phyloP scores from a whole-genome alignment of 1,140 invertebrate species.

The Scaptodrosophila lebanonensis region DNA sequence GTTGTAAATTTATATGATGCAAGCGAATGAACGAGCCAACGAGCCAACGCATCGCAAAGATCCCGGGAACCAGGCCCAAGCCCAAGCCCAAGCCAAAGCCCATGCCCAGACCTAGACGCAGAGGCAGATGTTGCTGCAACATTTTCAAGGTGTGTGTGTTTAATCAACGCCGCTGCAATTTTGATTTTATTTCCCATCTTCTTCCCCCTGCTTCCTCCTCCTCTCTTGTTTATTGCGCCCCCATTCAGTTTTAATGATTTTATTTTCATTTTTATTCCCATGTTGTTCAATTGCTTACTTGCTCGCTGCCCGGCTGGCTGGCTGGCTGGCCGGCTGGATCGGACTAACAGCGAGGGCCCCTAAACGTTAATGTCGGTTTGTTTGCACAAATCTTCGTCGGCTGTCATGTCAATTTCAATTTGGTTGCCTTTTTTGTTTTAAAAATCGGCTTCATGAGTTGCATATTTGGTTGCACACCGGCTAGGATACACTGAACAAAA shows the following conservation, averaged over 20 bases:
- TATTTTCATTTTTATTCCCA: not conserved
- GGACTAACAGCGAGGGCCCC: too few relatives aligned
- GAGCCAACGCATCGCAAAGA: too few relatives aligned
- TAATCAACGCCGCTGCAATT: constrained; percentile 48
- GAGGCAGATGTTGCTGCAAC: too few relatives aligned
- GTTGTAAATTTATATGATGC: too few relatives aligned
- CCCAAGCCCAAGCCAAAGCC: constrained; percentile 15
- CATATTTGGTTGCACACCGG: constrained; percentile 39
- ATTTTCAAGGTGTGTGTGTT: constrained; percentile 21
- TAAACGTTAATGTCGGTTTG: constrained; percentile 31
- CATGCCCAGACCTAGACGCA: constrained; percentile 1
- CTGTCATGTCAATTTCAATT: constrained; percentile 8
- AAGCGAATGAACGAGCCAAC: too few relatives aligned
- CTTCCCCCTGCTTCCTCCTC: not conserved
- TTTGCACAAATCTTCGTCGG: constrained; percentile 49
- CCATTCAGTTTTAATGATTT: too few relatives aligned
- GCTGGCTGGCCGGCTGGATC: too few relatives aligned
- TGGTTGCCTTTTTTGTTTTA: constrained; percentile 35
- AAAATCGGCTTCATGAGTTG: constrained; percentile 38
- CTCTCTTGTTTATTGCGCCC: not conserved
- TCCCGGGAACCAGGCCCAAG: too few relatives aligned
- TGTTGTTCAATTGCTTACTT: constrained; percentile 5
- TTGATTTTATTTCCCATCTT: not conserved
- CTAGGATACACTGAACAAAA: too few relatives aligned
- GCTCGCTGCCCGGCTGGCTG: too few relatives aligned